Conservation (phyloP, 2,113 vertebrate genomes). For the Colaptes auratus region DNA sequence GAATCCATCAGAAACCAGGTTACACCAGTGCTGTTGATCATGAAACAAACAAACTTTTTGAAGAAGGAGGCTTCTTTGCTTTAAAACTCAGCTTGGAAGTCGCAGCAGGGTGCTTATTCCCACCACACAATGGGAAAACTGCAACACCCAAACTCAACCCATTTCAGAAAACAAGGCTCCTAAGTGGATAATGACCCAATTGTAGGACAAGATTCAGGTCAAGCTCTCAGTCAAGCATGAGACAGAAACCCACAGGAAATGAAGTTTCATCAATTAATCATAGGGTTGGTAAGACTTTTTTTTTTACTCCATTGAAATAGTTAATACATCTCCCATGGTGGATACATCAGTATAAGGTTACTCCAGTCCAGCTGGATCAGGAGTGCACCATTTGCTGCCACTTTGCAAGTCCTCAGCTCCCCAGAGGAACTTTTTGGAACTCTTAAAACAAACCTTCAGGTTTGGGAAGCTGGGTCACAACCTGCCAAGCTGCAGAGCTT, state of each 20-base stretch:
- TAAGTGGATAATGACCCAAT: neutral
- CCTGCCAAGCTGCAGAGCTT: neutral
- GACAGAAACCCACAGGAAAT: constrained; percentile 1
- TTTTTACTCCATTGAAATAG: neutral
- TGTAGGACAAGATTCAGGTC: constrained; percentile 42
- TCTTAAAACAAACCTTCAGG: neutral
- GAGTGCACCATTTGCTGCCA: fast-evolving
- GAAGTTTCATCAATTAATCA: constrained; percentile 35
- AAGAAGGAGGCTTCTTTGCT: neutral
- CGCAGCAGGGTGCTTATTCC: fast-evolving
- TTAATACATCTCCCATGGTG: fast-evolving
- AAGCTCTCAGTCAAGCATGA: constrained; percentile 20
- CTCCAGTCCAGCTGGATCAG: neutral
- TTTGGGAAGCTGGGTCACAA: fast-evolving
- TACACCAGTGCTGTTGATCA: neutral
- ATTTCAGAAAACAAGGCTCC: neutral
- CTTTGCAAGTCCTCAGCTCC: neutral
- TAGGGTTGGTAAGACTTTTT: neutral
- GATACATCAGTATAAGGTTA: neutral
- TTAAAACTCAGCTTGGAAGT: neutral
- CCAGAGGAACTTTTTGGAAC: neutral
- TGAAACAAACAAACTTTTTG: neutral
- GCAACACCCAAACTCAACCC: neutral
- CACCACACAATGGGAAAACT: neutral
- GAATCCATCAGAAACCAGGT: neutral